These are phyloP conservation scores for Dendronephthya gigantea DNA, from an alignment of 64 coral and sea anemone genomes.

Conservation along the genomic window DNA sequence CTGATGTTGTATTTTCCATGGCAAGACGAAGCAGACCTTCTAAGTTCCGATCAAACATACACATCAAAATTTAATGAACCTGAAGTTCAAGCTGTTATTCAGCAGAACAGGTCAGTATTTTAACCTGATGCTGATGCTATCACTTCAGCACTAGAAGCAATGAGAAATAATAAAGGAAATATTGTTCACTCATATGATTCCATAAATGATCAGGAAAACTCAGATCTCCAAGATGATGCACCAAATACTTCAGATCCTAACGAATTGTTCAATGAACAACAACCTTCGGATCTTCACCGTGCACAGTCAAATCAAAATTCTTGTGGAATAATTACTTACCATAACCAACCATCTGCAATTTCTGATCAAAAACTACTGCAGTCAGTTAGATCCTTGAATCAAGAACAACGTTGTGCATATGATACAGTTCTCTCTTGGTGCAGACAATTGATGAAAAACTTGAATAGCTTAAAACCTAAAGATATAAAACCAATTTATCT, in stretches of 20 bases:
- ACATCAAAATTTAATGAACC: not conserved
- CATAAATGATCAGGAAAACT: not conserved
- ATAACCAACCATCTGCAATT: slow-evolving; percentile 43
- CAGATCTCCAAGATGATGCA: not conserved
- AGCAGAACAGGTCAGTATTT: not conserved
- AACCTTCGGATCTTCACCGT: slow-evolving; percentile 24
- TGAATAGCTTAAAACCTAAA: slow-evolving; percentile 21
- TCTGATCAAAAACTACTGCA: slow-evolving; percentile 22
- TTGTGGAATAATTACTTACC: slow-evolving; percentile 12
- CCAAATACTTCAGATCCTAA: not conserved
- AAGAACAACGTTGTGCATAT: slow-evolving; percentile 30
- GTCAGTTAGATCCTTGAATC: slow-evolving; percentile 32
- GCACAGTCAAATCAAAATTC: not conserved
- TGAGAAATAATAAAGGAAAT: not conserved
- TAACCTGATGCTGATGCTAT: slow-evolving; percentile 7
- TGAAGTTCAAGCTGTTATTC: not conserved
- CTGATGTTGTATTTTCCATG: not conserved
- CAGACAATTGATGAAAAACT: slow-evolving; percentile 29
- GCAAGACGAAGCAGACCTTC: not conserved
- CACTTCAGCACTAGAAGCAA: not conserved
- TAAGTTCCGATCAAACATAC: not conserved
- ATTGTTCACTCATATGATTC: not conserved
- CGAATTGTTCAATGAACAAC: slow-evolving; percentile 27
- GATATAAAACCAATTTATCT: slow-evolving; percentile 35
- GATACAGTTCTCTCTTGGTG: slow-evolving; percentile 32